Percentiles rank a stretch among this genome's conserved stretches.
These are phyloP conservation scores for Parnassius smintheus DNA, from an alignment of 2,888 invertebrate genomes.

Conservation along the genomic window DNA sequence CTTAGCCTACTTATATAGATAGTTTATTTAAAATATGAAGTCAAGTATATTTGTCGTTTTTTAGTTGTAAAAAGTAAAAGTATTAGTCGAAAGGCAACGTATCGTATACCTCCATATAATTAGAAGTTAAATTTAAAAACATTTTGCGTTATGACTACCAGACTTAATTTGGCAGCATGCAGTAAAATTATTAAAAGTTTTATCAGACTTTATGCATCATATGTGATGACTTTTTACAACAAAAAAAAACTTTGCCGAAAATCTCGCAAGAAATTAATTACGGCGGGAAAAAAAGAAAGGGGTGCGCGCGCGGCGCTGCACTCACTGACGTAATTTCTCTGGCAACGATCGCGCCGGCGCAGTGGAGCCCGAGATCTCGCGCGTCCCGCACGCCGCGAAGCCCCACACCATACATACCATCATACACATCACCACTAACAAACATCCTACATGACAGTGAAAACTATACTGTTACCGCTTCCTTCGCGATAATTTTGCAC, in stretches of 20 bases:
- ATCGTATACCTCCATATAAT: no score
- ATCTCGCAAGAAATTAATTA: constrained; percentile 75
- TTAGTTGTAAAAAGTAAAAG: no score
- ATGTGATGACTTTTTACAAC: constrained; percentile 25
- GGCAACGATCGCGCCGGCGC: constrained; percentile 47
- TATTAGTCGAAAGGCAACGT: no score
- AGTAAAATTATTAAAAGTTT: constrained; percentile 8
- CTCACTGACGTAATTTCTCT: constrained; percentile 69
- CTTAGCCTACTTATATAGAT: no score
- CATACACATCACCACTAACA: constrained; percentile 30
- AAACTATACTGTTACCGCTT: constrained; percentile 3
- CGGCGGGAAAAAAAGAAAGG: constrained; percentile 73
- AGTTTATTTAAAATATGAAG: no score
- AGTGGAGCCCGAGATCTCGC: constrained; percentile 66
- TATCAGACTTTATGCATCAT: not conserved
- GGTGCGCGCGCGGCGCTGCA: constrained; percentile 64
- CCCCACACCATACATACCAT: constrained; percentile 32
- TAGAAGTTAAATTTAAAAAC: no score
- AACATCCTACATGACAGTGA: constrained; percentile 15
- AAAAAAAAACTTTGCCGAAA: constrained; percentile 59
- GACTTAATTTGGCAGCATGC: constrained; percentile 4
- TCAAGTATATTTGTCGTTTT: no score
- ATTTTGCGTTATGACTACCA: no score
- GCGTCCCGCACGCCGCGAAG: constrained; percentile 63
- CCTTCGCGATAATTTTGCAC: not conserved